These are phyloP conservation scores for Pristis pectinata DNA, from an alignment of 2,797 vertebrate species.

Conservation along the genomic window DNA sequence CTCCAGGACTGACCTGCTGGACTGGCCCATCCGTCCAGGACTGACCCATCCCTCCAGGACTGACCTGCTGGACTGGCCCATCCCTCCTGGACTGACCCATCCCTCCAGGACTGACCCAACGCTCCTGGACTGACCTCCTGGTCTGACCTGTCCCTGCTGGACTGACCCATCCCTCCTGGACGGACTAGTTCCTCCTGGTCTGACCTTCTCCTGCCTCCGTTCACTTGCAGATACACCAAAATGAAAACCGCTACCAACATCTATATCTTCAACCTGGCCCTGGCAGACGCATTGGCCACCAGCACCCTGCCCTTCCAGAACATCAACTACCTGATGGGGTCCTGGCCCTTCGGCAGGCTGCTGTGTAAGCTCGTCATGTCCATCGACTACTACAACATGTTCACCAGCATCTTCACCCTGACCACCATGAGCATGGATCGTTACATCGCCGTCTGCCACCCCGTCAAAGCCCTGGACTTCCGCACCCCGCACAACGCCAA, in stretches of 20 bases:
- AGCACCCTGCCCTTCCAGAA: conserved; percentile 96
- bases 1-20: too few species aligned
- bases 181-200: background rate
- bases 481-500: conserved; percentile 93
- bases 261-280: conserved; percentile 96
- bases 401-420: conserved; percentile 96
- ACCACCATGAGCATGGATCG: conserved; percentile 98
- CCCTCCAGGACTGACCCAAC: too few species aligned
- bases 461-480: conserved; percentile 93
- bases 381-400: conserved; percentile 99
- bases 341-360: conserved; percentile 88
- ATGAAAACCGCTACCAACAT: conserved; percentile 99
- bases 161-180: too few species aligned
- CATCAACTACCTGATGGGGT: conserved; percentile 96
- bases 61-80: too few species aligned
- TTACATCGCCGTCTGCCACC: conserved; percentile 94
- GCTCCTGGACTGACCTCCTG: too few species aligned
- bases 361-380: conserved; percentile 94
- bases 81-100: too few species aligned
- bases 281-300: conserved; percentile 90
- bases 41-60: too few species aligned
- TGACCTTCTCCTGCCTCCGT: background rate
- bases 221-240: conserved; percentile 81
- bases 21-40: too few species aligned
- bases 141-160: too few species aligned